Evolutionary conservation across 92 coral and sea anemone species (phyloP), one percentile per base, ranked within the genome.

Genomic region (Blastomussa wellsi): DNA sequence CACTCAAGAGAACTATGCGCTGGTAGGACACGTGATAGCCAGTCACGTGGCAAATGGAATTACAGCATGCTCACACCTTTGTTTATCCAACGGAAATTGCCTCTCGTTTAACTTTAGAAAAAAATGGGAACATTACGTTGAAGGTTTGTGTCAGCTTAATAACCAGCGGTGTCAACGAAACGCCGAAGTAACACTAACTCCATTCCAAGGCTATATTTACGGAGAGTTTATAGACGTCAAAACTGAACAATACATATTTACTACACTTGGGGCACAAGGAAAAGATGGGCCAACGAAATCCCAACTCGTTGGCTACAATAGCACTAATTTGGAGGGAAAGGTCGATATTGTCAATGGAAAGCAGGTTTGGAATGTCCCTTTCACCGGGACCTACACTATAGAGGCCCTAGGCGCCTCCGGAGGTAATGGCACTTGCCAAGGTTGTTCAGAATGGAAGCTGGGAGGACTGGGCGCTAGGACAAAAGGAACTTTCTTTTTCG

Each of bases 321-420:
- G 93, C 44, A 92, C 98, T 14, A 66, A 52, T 17, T 70, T 94
- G 49, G 94, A 94, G 82, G 95, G 98, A n/a, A 71, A 57, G 59
- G 95, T 92, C 16, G 79, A 86, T 24, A 62, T 94, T 29, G 37
- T 57, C 60, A 74, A 49, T 55, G 98, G 98, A 24, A 92, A 90
- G 60, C 98, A 94, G 59, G 37, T 37, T 37, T 94, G 98, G 98
- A 79, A 28, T 19, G 80, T 90, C 12, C 94, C 95, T 60, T 71
- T 76, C 55, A 81, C 94, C 41, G 98, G 98, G 26, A 85, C 80
- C 75, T 94, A 94, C 79, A 47, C 55, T 0, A 92, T 94, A 83
- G 93, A 87, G 86, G 92, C 92, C 85, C 74, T 78, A 8, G 98
- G 98, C 22, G 98, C 98, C 52, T 86, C 92, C 36, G 98, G 98